Percentiles rank a stretch among this genome's conserved stretches.
Conservation (phyloP, 2,113 vertebrate species). For the Nycticryphes semicollaris region DNA sequence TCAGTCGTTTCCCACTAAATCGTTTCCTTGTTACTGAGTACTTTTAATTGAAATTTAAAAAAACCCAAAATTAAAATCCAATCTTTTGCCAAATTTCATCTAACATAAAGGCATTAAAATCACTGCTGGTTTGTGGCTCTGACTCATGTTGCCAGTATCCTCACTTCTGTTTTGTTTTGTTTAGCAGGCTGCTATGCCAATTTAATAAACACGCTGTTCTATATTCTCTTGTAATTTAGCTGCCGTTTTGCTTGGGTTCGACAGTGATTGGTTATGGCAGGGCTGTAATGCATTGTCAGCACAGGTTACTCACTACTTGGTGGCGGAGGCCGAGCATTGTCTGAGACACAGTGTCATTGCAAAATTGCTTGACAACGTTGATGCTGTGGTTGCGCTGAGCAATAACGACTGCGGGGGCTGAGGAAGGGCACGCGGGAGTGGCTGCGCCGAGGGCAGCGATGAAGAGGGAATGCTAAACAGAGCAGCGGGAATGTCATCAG, state of each 20-base stretch:
- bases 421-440: slow-evolving; percentile 39
- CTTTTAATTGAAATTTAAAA: slow-evolving; percentile 14
- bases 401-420: slow-evolving; percentile 59
- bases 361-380: slow-evolving; percentile 60
- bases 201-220: slow-evolving; percentile 63
- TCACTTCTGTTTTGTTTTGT: slow-evolving; percentile 2
- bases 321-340: slow-evolving; percentile 70
- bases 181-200: slow-evolving; percentile 62
- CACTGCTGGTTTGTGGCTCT: not conserved
- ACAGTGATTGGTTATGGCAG: slow-evolving; percentile 79
- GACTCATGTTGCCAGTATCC: not conserved
- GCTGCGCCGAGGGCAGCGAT: not conserved
- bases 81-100: not conserved
- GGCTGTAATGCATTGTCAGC: slow-evolving; percentile 80
- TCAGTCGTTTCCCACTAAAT: not conserved
- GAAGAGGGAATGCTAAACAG: slow-evolving; percentile 43
- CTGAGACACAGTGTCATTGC: slow-evolving; percentile 59
- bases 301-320: slow-evolving; percentile 69
- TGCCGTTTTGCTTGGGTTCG: slow-evolving; percentile 66
- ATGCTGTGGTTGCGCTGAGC: slow-evolving; percentile 46
- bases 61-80: not conserved
- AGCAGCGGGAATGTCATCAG: not conserved
- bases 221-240: slow-evolving; percentile 64
- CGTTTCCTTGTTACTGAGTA: not conserved
- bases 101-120: not conserved